Evolutionary conservation across 2,888 invertebrate genomes (phyloP).

Genomic region (Synergus itoensis): DNA sequence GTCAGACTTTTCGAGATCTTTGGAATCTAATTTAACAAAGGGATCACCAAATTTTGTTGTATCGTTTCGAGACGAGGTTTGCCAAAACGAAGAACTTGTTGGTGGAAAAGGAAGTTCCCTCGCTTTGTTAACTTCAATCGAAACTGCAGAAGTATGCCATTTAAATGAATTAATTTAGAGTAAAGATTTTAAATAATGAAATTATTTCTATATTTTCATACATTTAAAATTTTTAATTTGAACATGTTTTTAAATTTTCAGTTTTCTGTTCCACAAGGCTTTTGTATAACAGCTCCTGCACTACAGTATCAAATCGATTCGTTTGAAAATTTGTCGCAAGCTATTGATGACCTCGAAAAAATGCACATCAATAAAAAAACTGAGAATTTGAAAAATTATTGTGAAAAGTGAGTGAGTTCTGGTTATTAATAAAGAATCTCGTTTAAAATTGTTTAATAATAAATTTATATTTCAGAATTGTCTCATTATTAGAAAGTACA

Average conservation of each 20-base stretch:
- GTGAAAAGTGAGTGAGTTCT: conserved; percentile 75
- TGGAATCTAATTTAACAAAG: conserved; percentile 43
- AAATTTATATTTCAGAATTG: conserved; percentile 74
- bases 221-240: neutral
- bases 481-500: conserved; percentile 76
- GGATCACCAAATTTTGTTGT: conserved; percentile 73
- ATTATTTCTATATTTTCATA: neutral
- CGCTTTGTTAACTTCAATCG: conserved; percentile 81
- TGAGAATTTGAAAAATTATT: conserved; percentile 79
- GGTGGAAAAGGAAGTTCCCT: conserved; percentile 91
- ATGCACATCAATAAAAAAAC: conserved; percentile 79
- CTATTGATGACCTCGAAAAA: conserved; percentile 79
- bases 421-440: neutral
- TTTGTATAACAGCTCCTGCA: conserved; percentile 84
- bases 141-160: conserved; percentile 76
- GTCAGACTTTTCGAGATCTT: neutral
- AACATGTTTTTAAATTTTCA: conserved; percentile 54
- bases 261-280: conserved; percentile 85
- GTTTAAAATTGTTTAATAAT: conserved; percentile 43
- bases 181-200: conserved; percentile 32
- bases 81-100: conserved; percentile 81
- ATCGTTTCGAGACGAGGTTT: conserved; percentile 78
- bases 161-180: conserved; percentile 35
- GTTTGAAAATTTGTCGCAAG: conserved; percentile 77
- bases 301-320: conserved; percentile 81